Percentiles rank a stretch among this genome's conserved stretches.
These are phyloP conservation scores for Oncopodura yosiiana DNA, from an alignment of 1,140 invertebrate species.

Conservation along the genomic window DNA sequence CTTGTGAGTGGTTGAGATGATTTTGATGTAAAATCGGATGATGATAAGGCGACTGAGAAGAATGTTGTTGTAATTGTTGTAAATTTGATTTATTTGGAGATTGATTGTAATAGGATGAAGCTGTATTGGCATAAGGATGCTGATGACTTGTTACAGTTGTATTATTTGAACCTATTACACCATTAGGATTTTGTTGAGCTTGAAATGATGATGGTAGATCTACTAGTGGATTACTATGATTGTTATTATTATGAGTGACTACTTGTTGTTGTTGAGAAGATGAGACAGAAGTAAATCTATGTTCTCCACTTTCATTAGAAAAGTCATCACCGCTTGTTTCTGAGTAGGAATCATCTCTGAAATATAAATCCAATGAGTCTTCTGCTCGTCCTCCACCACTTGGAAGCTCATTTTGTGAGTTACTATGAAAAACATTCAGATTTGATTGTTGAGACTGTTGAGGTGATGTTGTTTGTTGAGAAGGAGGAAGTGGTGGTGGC, in stretches of 20 bases:
- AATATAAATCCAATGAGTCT: constrained; percentile 55
- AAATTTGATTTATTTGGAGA: background rate
- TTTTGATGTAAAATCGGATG: constrained; percentile 14
- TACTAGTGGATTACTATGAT: background rate
- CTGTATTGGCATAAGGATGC: constrained; percentile 10
- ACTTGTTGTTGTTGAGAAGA: background rate
- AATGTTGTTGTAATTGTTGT: background rate
- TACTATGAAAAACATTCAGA: constrained; percentile 24
- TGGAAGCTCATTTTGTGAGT: constrained; percentile 42
- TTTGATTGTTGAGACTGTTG: constrained; percentile 37
- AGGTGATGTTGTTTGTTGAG: constrained; percentile 15
- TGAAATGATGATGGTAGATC: background rate
- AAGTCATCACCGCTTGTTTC: constrained; percentile 45
- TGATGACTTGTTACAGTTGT: background rate
- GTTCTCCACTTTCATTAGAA: constrained; percentile 33
- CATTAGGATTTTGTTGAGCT: constrained; percentile 21
- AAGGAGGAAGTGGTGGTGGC: constrained; percentile 14
- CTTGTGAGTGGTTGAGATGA: constrained; percentile 6
- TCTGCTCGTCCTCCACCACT: no score
- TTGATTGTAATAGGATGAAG: constrained; percentile 10
- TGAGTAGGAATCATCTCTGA: constrained; percentile 56
- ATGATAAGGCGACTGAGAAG: constrained; percentile 15
- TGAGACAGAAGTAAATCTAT: constrained; percentile 18
- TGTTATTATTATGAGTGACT: background rate
- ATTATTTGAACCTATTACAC: constrained; percentile 2